These are phyloP conservation scores for Camponotus floridanus DNA, from an alignment of 1,140 invertebrate genomes.

Conservation along the genomic window DNA sequence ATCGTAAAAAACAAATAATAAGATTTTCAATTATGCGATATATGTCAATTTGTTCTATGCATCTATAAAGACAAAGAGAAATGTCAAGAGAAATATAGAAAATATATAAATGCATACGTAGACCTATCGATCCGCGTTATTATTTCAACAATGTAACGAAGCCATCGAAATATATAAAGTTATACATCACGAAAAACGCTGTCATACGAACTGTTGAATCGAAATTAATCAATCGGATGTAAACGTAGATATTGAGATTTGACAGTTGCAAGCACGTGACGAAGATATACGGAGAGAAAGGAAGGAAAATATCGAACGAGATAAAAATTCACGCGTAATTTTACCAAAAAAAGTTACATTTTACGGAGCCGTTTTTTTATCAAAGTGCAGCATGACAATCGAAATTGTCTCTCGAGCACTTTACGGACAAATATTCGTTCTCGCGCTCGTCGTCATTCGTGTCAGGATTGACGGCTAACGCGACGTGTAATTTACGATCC, in stretches of 20 bases:
- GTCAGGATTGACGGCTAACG: neutral
- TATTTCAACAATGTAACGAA: neutral
- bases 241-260: constrained; percentile 4
- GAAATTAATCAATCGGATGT: neutral
- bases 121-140: neutral
- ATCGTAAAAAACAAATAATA: neutral
- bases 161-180: neutral
- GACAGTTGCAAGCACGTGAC: constrained; percentile 50
- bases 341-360: constrained; percentile 34
- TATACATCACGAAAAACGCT: constrained; percentile 18
- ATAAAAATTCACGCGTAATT: neutral
- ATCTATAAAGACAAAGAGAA: neutral
- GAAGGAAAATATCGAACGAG: neutral
- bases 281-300: neutral
- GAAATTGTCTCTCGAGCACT: constrained; percentile 59
- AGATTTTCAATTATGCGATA: neutral
- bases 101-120: neutral
- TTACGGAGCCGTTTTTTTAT: constrained; percentile 66
- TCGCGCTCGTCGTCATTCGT: neutral
- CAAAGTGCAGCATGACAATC: constrained; percentile 74
- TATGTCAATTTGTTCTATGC: too few species aligned
- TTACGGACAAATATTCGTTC: constrained; percentile 7
- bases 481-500: constrained; percentile 8
- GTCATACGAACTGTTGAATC: neutral
- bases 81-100: neutral